Conservation (phyloP, 23 tunicate species). For the Trididemnum clinides region DNA sequence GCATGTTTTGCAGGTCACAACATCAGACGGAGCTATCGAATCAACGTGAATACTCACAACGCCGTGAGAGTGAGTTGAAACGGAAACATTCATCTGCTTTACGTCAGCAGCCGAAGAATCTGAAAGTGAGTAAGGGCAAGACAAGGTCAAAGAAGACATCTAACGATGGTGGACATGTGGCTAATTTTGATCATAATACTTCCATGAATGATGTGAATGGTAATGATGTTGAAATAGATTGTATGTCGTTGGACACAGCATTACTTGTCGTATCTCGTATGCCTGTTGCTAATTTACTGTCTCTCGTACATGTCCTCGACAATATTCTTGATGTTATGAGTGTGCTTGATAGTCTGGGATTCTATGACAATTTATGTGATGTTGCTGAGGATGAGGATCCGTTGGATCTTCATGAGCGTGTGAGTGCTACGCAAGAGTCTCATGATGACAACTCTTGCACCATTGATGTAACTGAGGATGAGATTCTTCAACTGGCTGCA, state of each 20-base stretch:
- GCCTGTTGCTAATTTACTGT: slow-evolving; percentile 9
- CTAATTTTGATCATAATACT: neutral
- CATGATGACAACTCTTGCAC: slow-evolving; percentile 4
- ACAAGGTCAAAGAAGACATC: neutral
- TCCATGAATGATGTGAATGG: neutral
- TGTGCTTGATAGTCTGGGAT: slow-evolving; percentile 19
- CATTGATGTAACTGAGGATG: slow-evolving; percentile 78
- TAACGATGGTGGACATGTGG: neutral
- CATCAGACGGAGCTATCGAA: slow-evolving; percentile 91
- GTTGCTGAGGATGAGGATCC: neutral
- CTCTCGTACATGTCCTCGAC: slow-evolving; percentile 18
- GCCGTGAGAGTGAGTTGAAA: slow-evolving; percentile 72
- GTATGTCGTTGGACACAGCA: slow-evolving; percentile 16
- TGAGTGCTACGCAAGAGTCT: neutral
- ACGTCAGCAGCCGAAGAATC: slow-evolving; percentile 89
- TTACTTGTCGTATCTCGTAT: slow-evolving; percentile 10
- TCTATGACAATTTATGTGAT: slow-evolving; percentile 23
- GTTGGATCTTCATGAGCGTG: neutral
- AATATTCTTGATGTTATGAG: slow-evolving; percentile 33
- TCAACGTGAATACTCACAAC: slow-evolving; percentile 86
- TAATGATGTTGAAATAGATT: neutral
- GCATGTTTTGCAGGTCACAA: slow-evolving; percentile 54
- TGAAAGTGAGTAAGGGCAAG: slow-evolving; percentile 70
- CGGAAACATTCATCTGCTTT: slow-evolving; percentile 78
- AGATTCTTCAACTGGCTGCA: slow-evolving; percentile 63